Percentiles rank a stretch among this genome's conserved stretches.
phyloP scores from a whole-genome alignment of 2,797 vertebrate genomes.

The Macrochelys suwanniensis region DNA sequence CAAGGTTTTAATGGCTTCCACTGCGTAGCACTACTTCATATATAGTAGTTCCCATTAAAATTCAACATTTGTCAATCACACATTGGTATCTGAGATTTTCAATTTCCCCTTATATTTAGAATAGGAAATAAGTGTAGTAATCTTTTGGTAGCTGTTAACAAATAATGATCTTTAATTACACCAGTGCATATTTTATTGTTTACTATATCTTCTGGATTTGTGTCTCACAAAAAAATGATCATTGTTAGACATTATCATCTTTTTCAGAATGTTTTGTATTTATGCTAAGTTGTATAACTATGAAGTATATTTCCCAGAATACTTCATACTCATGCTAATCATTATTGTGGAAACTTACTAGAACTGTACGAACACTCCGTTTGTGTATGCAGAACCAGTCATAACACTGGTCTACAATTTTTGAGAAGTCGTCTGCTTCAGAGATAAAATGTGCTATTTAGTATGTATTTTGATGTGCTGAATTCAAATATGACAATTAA shows the following conservation, averaged over 20 bases:
- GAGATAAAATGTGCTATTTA: no score
- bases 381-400: neutral
- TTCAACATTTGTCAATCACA: neutral
- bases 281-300: neutral
- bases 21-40: neutral
- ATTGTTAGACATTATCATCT: no score
- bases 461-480: no score
- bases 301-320: neutral
- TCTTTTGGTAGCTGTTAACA: neutral
- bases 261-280: neutral
- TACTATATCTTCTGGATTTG: neutral
- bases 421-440: no score
- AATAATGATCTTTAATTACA: neutral
- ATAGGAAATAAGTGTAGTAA: neutral
- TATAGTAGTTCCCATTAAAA: neutral
- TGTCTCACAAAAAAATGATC: neutral
- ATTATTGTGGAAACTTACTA: neutral
- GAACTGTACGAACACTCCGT: no score
- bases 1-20: neutral
- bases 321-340: neutral
- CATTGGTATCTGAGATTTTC: neutral
- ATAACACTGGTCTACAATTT: no score
- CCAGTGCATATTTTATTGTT: neutral
- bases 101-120: neutral
- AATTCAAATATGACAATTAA: no score